Conservation (phyloP, 2,797 vertebrate species). For the Vultur gryphus region DNA sequence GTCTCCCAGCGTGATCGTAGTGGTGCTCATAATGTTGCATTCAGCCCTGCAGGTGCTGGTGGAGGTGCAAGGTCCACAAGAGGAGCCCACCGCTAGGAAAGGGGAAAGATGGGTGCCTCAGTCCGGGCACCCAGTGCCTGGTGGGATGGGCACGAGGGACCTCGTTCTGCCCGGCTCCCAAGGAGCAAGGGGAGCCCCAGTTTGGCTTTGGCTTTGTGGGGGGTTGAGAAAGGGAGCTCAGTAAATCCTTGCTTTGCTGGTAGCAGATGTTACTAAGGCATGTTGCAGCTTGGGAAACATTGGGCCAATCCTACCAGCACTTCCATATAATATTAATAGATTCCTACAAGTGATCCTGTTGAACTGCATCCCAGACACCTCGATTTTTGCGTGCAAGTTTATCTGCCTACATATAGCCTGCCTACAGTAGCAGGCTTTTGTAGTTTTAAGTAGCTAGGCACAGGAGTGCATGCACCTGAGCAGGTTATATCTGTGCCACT, state of each 20-base stretch:
- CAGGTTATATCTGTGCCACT: background rate
- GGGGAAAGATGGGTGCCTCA: background rate
- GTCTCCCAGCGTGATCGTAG: accelerated
- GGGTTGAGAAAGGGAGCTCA: background rate
- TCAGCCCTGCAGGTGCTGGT: background rate
- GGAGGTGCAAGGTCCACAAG: background rate
- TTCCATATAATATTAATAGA: background rate
- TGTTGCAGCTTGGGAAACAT: background rate
- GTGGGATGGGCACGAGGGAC: accelerated
- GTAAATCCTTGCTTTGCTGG: background rate
- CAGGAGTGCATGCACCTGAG: background rate
- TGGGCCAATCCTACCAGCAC: background rate
- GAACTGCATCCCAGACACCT: background rate
- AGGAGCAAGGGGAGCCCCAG: background rate
- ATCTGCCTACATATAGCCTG: accelerated
- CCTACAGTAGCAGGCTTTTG: background rate
- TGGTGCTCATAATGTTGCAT: accelerated
- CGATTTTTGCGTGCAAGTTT: background rate
- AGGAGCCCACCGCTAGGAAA: background rate
- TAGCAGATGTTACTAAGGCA: accelerated
- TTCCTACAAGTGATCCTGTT: background rate
- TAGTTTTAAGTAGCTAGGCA: background rate
- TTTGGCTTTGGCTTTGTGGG: background rate
- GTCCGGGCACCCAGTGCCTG: background rate
- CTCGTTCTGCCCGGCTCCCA: background rate